Percentiles rank a stretch among this genome's conserved stretches.
Evolutionary conservation across 2,888 invertebrate genomes (phyloP).

Genomic region (Pammene aurita): DNA sequence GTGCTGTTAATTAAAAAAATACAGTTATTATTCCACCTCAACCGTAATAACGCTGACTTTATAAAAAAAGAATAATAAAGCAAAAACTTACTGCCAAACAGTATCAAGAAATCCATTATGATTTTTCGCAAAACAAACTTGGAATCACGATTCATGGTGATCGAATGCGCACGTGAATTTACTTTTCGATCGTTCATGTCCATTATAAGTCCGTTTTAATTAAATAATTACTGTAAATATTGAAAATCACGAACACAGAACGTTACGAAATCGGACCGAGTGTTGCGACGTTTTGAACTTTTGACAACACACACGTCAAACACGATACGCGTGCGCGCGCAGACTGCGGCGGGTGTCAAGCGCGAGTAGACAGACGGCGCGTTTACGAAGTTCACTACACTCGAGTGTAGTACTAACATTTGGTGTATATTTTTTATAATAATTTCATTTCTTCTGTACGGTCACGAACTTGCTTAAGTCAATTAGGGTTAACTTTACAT

Average conservation of each 20-base stretch:
- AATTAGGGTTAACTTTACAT: too few relatives aligned
- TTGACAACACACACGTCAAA: constrained; percentile 61
- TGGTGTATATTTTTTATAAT: not conserved
- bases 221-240: constrained; percentile 48
- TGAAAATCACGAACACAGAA: constrained; percentile 46
- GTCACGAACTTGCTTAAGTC: too few relatives aligned
- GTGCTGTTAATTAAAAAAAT: not conserved
- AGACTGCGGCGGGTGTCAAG: constrained; percentile 58
- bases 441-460: too few relatives aligned
- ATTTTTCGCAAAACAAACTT: constrained; percentile 85
- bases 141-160: constrained; percentile 82
- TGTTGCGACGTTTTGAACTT: constrained; percentile 46
- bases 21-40: not conserved
- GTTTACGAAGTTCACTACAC: constrained; percentile 47
- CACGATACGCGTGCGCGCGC: constrained; percentile 75
- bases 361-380: constrained; percentile 30
- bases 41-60: constrained; percentile 4
- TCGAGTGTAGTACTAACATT: constrained; percentile 43
- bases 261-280: constrained; percentile 69
- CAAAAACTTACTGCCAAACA: constrained; percentile 86
- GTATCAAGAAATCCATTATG: constrained; percentile 85
- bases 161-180: constrained; percentile 68
- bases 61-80: constrained; percentile 39
- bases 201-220: constrained; percentile 59
- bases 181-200: constrained; percentile 74